Conservation (phyloP, 2,888 invertebrate genomes). For the Pristionchus exspectatus region DNA sequence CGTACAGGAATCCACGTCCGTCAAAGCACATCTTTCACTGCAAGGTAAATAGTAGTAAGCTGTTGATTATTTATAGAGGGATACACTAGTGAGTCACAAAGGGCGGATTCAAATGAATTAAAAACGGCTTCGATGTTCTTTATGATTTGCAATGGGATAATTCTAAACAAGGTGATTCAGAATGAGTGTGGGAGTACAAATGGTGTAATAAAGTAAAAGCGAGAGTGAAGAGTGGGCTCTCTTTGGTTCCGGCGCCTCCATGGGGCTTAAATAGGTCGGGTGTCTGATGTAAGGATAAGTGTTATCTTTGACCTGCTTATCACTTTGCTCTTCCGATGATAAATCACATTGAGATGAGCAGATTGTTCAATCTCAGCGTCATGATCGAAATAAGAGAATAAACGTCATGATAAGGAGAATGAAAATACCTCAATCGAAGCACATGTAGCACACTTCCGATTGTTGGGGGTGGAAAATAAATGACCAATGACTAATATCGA, state of each 20-base stretch:
- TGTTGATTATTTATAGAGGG: background rate
- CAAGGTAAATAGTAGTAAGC: background rate
- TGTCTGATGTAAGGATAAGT: slow-evolving; percentile 18
- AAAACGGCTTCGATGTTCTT: background rate
- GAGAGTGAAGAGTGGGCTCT: background rate
- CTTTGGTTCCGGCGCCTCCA: background rate
- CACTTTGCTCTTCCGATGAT: slow-evolving; percentile 41
- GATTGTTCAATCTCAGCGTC: background rate
- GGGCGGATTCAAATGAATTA: background rate
- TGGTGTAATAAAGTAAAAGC: background rate
- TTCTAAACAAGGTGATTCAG: background rate
- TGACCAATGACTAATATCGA: background rate
- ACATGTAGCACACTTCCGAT: background rate
- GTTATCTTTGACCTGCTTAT: slow-evolving; percentile 29
- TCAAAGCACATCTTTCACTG: background rate
- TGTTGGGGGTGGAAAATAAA: background rate
- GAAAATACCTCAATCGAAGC: background rate
- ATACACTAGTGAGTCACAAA: background rate
- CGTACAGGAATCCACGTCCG: background rate
- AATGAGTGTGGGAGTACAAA: background rate
- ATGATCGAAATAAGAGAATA: slow-evolving; percentile 13
- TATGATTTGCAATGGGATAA: background rate
- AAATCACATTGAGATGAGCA: slow-evolving; percentile 1
- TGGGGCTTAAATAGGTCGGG: background rate
- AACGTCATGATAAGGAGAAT: background rate